Percentiles rank a stretch among this genome's conserved stretches.
Conservation (phyloP, 2,113 vertebrate genomes). For the Corydoras maculifer region DNA sequence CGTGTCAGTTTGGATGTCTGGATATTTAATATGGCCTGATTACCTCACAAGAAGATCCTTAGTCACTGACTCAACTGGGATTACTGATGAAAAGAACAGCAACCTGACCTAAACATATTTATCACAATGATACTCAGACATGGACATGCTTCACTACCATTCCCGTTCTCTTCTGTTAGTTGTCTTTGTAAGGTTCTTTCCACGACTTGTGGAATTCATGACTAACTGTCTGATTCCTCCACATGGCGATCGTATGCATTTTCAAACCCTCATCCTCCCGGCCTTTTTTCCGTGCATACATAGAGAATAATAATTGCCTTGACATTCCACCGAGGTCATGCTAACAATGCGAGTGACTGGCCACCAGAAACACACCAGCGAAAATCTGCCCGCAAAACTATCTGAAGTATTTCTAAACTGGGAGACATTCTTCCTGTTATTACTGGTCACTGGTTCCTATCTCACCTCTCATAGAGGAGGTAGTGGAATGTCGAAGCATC, state of each 20-base stretch:
- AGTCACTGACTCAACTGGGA: constrained; percentile 27
- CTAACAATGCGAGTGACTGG: constrained; percentile 38
- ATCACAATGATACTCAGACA: constrained; percentile 23
- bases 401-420: constrained; percentile 40
- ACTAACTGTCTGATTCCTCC: constrained; percentile 41
- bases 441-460: constrained; percentile 39
- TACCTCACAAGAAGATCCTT: constrained; percentile 23
- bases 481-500: constrained; percentile 26
- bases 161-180: constrained; percentile 13
- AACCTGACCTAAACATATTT: constrained; percentile 28
- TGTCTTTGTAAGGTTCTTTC: constrained; percentile 29
- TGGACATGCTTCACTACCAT: constrained; percentile 3
- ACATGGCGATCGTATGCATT: constrained; percentile 28
- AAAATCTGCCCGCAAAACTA: constrained; percentile 24
- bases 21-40: constrained; percentile 27
- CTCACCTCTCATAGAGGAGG: constrained; percentile 27
- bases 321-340: constrained; percentile 42
- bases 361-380: constrained; percentile 30
- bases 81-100: constrained; percentile 12
- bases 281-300: constrained; percentile 13
- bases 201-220: constrained; percentile 29
- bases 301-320: constrained; percentile 38
- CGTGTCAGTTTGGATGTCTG: constrained; percentile 20
- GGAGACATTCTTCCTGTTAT: constrained; percentile 45
- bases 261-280: constrained; percentile 17